A percentile compares a stretch with the other conserved stretches of the same genome.
phyloP scores from a whole-genome alignment of 2,888 invertebrate species.

The Orthonevra nobilis region DNA sequence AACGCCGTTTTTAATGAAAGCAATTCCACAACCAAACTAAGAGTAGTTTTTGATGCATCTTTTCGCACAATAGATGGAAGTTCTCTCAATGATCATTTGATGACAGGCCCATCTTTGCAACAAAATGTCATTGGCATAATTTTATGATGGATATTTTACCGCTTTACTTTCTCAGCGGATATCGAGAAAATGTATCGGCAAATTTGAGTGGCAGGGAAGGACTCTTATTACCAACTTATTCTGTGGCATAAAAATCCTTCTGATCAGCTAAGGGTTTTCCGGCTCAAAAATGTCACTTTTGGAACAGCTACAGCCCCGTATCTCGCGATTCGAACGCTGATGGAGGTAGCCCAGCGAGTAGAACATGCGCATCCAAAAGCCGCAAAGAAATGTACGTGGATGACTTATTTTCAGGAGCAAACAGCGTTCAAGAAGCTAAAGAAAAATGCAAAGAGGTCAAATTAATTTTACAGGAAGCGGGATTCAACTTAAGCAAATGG shows the following conservation, averaged over 20 bases:
- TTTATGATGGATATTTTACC: background rate
- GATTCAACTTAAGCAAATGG: constrained; percentile 8
- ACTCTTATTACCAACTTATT: too few species aligned
- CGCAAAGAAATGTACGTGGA: constrained; percentile 19
- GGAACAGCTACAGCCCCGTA: background rate
- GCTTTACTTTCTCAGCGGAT: background rate
- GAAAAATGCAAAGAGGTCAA: background rate
- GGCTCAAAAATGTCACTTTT: background rate
- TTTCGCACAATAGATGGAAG: background rate
- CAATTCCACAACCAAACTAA: constrained; percentile 30
- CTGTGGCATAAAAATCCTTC: too few species aligned
- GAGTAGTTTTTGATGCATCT: constrained; percentile 53
- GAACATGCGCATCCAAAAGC: background rate
- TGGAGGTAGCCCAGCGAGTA: background rate
- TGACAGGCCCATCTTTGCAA: constrained; percentile 5
- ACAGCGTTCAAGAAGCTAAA: constrained; percentile 10
- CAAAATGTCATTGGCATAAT: constrained; percentile 8
- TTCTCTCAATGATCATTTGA: constrained; percentile 6
- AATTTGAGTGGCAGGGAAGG: too few species aligned
- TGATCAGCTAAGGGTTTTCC: background rate
- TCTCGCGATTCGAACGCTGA: background rate
- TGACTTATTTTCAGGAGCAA: constrained; percentile 15
- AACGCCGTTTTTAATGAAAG: constrained; percentile 23
- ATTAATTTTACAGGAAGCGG: background rate
- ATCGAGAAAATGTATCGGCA: constrained; percentile 22